Evolutionary conservation across 2,113 vertebrate species (phyloP).

Genomic region (Rhinoderma darwinii): DNA sequence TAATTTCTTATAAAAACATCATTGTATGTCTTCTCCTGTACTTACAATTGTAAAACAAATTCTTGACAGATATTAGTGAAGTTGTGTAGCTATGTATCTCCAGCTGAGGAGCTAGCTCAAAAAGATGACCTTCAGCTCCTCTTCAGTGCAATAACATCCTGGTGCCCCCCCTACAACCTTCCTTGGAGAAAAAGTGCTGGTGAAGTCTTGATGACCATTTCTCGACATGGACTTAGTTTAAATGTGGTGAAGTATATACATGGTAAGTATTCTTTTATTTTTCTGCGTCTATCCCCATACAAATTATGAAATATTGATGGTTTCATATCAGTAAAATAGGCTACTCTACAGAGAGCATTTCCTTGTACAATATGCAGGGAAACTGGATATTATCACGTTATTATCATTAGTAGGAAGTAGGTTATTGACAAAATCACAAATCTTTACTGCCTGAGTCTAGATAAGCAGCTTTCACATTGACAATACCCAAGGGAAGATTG

Average conservation of each 20-base stretch:
- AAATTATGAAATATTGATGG: not conserved
- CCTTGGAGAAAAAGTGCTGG: constrained; percentile 97
- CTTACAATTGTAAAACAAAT: no score
- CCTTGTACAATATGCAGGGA: not conserved
- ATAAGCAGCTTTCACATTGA: not conserved
- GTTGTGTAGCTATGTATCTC: constrained; percentile 94
- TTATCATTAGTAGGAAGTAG: not conserved
- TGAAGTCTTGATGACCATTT: constrained; percentile 98
- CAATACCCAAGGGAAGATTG: no score
- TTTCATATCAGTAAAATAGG: not conserved
- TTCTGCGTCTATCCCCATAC: not conserved
- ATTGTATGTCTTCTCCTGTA: no score
- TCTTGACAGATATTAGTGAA: constrained; percentile 91
- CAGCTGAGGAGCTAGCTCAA: constrained; percentile 95
- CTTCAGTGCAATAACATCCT: constrained; percentile 99
- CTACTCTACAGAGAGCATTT: not conserved
- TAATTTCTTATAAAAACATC: no score
- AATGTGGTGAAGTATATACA: constrained; percentile 99
- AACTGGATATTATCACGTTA: not conserved
- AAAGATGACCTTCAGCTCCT: constrained; percentile 98
- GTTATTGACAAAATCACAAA: not conserved
- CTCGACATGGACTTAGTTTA: constrained; percentile 94
- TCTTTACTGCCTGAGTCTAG: not conserved
- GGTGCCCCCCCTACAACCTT: constrained; percentile 98
- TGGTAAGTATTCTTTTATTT: constrained; percentile 69